Evolutionary conservation across 64 coral and sea anemone species (phyloP).

Genomic region (Montipora cactus): DNA sequence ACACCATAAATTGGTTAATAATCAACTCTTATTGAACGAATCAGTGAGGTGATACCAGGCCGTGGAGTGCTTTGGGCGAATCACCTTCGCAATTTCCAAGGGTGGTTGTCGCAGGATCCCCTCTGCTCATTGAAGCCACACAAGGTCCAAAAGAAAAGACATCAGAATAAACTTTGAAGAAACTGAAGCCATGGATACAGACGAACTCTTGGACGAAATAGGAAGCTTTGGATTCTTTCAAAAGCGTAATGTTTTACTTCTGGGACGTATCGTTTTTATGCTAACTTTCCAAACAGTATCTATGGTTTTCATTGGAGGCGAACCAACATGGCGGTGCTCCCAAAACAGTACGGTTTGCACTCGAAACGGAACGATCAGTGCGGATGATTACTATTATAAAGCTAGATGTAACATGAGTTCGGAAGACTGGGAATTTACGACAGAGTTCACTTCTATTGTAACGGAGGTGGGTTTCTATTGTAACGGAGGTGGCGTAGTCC

Average conservation of each 20-base stretch:
- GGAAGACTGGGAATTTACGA: conserved; percentile 84
- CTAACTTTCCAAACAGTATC: conserved; percentile 89
- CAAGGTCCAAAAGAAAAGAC: too few relatives aligned
- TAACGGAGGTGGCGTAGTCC: too few relatives aligned
- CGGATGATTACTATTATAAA: conserved; percentile 59
- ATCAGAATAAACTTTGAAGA: background rate
- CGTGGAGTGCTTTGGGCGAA: too few relatives aligned
- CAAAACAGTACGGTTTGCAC: conserved; percentile 59
- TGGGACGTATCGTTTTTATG: conserved; percentile 85
- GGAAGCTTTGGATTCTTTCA: conserved; percentile 91
- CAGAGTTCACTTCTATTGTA: conserved; percentile 90
- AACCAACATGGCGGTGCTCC: conserved; percentile 79
- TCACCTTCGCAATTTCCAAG: too few relatives aligned
- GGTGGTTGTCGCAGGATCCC: too few relatives aligned
- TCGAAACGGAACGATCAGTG: conserved; percentile 64
- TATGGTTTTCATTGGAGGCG: conserved; percentile 91
- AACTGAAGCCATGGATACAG: conserved; percentile 59
- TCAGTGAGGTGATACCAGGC: too few relatives aligned
- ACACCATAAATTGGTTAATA: too few relatives aligned
- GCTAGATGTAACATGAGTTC: conserved; percentile 82
- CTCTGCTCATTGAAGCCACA: too few relatives aligned
- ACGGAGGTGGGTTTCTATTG: background rate
- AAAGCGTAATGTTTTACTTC: conserved; percentile 80
- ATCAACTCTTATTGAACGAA: too few relatives aligned
- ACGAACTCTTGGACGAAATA: conserved; percentile 72